Conservation (phyloP, 2,113 vertebrate genomes). For the Diadophis punctatus region DNA sequence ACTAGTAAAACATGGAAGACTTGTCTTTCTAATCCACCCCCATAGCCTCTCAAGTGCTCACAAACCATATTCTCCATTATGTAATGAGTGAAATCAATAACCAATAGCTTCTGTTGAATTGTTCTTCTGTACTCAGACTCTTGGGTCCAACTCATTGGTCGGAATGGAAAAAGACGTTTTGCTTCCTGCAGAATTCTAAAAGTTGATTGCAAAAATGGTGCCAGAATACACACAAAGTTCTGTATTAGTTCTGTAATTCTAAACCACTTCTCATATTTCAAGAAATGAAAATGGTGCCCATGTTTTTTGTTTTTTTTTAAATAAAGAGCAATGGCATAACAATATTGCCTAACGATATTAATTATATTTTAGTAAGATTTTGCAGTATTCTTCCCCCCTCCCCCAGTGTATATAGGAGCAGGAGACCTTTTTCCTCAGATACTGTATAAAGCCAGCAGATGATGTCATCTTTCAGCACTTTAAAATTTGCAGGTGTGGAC, state of each 20-base stretch:
- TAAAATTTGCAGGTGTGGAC: too few species aligned
- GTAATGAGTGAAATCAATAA: neutral
- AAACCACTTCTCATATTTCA: slow-evolving; percentile 28
- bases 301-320: slow-evolving; percentile 7
- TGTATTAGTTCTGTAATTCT: slow-evolving; percentile 21
- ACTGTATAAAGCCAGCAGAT: slow-evolving; percentile 40
- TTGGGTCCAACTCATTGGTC: neutral
- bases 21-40: neutral
- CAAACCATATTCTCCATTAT: neutral
- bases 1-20: neutral
- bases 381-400: neutral
- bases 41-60: neutral
- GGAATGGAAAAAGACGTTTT: neutral
- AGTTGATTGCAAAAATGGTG: neutral
- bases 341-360: neutral
- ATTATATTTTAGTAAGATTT: slow-evolving; percentile 25
- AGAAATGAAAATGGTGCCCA: slow-evolving; percentile 5
- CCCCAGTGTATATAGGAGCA: slow-evolving; percentile 1
- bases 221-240: neutral
- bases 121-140: neutral
- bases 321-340: neutral
- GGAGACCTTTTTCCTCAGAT: slow-evolving; percentile 35
- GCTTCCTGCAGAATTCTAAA: neutral
- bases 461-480: slow-evolving; percentile 26
- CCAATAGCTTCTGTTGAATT: neutral